A percentile compares a stretch with the other conserved stretches of the same genome.
Evolutionary conservation across 64 coral and sea anemone species (phyloP).

Genomic region (Hydrozoanthus tunicans): DNA sequence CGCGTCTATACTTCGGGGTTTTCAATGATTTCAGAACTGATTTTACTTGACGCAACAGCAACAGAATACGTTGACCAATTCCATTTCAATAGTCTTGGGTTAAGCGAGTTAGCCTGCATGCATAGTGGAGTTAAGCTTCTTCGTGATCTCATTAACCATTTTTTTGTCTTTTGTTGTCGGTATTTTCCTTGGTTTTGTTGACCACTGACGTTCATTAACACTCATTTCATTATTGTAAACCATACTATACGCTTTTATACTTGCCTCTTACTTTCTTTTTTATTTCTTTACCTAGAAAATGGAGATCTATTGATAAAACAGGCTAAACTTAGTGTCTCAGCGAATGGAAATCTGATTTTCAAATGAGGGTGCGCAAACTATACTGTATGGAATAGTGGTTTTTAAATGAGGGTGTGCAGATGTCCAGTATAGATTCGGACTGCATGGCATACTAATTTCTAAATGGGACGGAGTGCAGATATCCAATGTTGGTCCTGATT

Average conservation of each 20-base stretch:
- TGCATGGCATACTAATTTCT: no score
- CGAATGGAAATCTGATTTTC: no score
- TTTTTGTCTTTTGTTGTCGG: conserved; percentile 35
- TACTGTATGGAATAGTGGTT: no score
- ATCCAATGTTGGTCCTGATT: no score
- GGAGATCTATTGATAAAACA: no score
- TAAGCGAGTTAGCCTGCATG: neutral
- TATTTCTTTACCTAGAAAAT: no score
- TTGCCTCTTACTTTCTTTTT: no score
- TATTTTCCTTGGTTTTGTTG: conserved; percentile 53
- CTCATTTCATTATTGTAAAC: conserved; percentile 24
- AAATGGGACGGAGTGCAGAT: no score
- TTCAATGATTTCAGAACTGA: neutral
- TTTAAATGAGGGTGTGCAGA: no score
- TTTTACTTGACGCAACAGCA: conserved; percentile 7
- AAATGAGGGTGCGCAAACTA: no score
- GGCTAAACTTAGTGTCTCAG: no score
- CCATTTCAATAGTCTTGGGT: conserved; percentile 27
- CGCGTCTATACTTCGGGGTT: neutral
- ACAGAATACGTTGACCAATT: neutral
- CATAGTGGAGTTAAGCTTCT: conserved; percentile 34
- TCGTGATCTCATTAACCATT: conserved; percentile 24
- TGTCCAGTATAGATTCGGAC: no score
- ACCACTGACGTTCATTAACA: conserved; percentile 31
- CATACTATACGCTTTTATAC: conserved; percentile 6